Percentiles rank a stretch among this genome's conserved stretches.
Evolutionary conservation across 2,888 invertebrate genomes (phyloP).

Genomic region (Lacanobia oleracea): DNA sequence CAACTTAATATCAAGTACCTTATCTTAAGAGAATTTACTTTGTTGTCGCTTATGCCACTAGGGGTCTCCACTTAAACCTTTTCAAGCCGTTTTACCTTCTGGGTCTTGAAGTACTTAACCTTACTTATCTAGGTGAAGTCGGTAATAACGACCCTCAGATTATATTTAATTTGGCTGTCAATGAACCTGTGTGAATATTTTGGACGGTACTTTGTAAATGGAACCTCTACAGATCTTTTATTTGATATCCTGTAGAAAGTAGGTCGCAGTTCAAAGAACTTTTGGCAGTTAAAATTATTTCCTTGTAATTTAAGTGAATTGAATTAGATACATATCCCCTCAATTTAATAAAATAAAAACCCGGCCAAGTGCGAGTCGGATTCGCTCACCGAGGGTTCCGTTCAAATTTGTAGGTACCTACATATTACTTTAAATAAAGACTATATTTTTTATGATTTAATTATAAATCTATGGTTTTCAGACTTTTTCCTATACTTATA

Average conservation of each 20-base stretch:
- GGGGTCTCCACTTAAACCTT: constrained; percentile 61
- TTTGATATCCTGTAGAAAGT: background rate
- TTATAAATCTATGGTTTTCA: no score
- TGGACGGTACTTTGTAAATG: background rate
- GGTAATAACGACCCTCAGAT: constrained; percentile 41
- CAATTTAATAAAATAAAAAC: no score
- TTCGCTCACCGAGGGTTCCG: no score
- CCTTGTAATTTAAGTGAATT: background rate
- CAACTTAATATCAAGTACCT: constrained; percentile 66
- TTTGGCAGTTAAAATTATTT: background rate
- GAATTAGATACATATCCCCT: no score
- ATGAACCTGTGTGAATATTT: constrained; percentile 33
- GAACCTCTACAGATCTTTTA: background rate
- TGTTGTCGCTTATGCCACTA: constrained; percentile 61
- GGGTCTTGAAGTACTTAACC: constrained; percentile 54
- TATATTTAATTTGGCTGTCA: constrained; percentile 53
- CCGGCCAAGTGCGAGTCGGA: no score
- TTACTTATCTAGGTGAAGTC: constrained; percentile 48
- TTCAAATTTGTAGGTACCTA: no score
- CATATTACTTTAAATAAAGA: no score
- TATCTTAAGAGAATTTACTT: constrained; percentile 67
- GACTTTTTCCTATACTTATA: no score
- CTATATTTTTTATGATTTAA: no score
- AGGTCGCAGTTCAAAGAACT: background rate
- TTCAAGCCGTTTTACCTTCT: constrained; percentile 56